Base-by-base conservation (phyloP, 2,797 vertebrate genomes). In the Molossus alvarezi region DNA sequence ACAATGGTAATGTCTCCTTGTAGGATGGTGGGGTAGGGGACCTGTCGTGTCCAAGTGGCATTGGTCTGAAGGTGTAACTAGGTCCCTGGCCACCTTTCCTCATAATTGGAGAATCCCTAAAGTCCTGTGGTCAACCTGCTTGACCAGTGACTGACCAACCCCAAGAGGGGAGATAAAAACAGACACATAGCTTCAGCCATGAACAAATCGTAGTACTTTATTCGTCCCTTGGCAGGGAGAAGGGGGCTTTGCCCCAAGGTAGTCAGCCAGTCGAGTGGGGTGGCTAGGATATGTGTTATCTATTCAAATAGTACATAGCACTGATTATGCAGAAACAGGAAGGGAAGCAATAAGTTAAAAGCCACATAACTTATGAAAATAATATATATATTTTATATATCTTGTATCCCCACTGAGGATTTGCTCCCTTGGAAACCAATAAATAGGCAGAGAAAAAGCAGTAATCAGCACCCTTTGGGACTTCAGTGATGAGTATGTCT, bases 331-430 rank as follows among this genome's bases (percentile, higher is more conserved):
- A 97, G 96, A 96, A 91, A 93, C 58, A 96, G 95, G 85, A 95
- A 93, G 96, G 95, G 95, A 97, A 97, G 93, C 93, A 97, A 97
- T 98, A 98, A 98, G 94, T 98, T 98, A 98, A 97, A 95, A 96
- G 96, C 96, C 90, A 96, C 37, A 97, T 97, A 98, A 97, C 95
- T 97, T 97, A 98, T 94, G 96, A 97, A 97, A 97, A 97, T 97
- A 97, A 95, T 92, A 96, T 95, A 97, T 96, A 97, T 95, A 88
- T 62, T 95, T 94, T 93, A 57, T 93, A 84, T 97, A 93, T 97
- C 82, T 73, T 72, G 73, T 96, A 96, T 96, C 80, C 95, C 93
- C 65, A 95, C 57, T 76, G 96, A 90, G 73, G 80, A 91, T 25
- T 88, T 90, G 88, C 87, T 95, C 95, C 97, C 94, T 94, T 55